Base-by-base conservation (phyloP, 2,113 vertebrate species). In the Dipodomys merriami region DNA sequence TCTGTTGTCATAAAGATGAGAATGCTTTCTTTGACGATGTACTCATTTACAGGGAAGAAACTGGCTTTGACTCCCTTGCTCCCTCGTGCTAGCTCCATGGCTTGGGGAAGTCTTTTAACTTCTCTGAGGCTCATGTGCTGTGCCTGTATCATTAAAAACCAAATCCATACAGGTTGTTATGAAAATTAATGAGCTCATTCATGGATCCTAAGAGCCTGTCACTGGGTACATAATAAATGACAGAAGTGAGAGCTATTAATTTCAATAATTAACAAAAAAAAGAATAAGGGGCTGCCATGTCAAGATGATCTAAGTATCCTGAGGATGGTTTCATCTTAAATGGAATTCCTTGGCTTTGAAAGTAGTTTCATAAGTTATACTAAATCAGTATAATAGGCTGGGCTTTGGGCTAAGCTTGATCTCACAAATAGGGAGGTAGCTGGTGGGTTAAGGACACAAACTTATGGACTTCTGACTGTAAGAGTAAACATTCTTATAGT, bases 181-280 rank as follows among this genome's bases (percentile, higher is more conserved):
- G 62, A 74, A 95, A 91, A 95, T 86, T 76, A 90, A 57, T 88
- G 86, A 93, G 29, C 69, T 79, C 77, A 91, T 76, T 95, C 7
- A 19, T 78, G 23, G 76, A 72, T 64, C 64, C 68, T 35, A 86
- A 83, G 20, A 7, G 8, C 44, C n/a, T 84, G 6, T 49, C 74
- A 73, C 3, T 78, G 64, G 74, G 46, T 13, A 68, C 22, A 78
- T 13, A 77, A 88, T 73, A 91, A 82, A 88, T 85, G 46, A 65
- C 1, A 91, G 30, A 93, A 39, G 25, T 67, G 29, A 91, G n/a
- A 88, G 16, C 46, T 65, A 73, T 91, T 95, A 33, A 74, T 71
- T 91, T 92, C 73, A 95, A 85, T 35, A 78, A 88, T 89, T 93
- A 60, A 85, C 77, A 79, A 84, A 90, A 82, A 85, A 82, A 39